phyloP scores from a whole-genome alignment of 1,140 invertebrate species.

The Globodera ellingtonae region DNA sequence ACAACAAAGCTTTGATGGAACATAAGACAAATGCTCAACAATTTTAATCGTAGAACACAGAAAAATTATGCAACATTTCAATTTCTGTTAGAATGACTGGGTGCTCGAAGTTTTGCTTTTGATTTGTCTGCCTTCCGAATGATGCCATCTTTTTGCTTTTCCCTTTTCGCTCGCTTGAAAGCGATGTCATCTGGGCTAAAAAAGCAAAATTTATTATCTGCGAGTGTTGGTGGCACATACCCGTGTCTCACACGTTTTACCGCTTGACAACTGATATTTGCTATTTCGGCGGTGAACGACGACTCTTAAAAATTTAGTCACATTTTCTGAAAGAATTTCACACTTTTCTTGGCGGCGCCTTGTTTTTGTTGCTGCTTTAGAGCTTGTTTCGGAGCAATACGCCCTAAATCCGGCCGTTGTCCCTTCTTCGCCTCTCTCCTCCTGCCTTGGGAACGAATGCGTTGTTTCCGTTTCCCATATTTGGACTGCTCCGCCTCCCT shows the following conservation, averaged over 20 bases:
- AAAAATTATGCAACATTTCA: not conserved
- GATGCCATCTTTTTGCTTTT: slow-evolving; percentile 37
- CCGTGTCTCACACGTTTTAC: slow-evolving; percentile 49
- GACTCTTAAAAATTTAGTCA: slow-evolving; percentile 32
- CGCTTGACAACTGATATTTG: slow-evolving; percentile 28
- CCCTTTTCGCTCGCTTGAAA: slow-evolving; percentile 53
- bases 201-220: not conserved
- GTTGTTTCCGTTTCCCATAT: not conserved
- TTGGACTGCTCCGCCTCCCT: not conserved
- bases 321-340: slow-evolving; percentile 19
- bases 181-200: slow-evolving; percentile 54
- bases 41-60: no score
- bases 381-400: not conserved
- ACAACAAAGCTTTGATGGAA: not conserved
- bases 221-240: slow-evolving; percentile 1
- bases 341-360: not conserved
- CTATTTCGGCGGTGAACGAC: slow-evolving; percentile 45
- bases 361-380: not conserved
- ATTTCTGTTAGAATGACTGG: not conserved
- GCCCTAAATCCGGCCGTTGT: not conserved
- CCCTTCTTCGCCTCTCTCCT: slow-evolving; percentile 23
- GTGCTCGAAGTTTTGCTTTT: not conserved
- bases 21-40: not conserved
- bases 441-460: slow-evolving; percentile 3
- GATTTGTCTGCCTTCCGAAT: slow-evolving; percentile 2